Conservation (phyloP, 2,888 invertebrate species). For the Eristalis pertinax region DNA sequence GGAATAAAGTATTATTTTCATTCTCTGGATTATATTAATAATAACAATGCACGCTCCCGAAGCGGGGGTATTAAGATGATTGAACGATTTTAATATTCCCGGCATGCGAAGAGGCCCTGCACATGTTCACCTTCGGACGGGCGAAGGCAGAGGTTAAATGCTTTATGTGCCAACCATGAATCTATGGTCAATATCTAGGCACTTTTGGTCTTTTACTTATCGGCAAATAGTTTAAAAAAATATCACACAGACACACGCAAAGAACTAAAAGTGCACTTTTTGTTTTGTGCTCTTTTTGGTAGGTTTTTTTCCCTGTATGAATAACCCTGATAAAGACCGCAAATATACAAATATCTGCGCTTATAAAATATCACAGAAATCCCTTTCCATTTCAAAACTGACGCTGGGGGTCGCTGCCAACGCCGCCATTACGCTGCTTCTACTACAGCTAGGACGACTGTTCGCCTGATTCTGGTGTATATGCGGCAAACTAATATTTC, state of each 20-base stretch:
- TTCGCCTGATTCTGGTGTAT: conserved; percentile 59
- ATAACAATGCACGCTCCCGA: conserved; percentile 58
- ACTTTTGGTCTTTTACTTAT: conserved; percentile 61
- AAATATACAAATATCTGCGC: conserved; percentile 71
- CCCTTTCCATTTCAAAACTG: conserved; percentile 65
- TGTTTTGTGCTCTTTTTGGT: conserved; percentile 3
- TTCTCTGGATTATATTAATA: conserved; percentile 69
- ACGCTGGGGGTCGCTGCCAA: conserved; percentile 39
- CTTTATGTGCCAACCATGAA: conserved; percentile 25
- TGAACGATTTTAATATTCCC: conserved; percentile 68
- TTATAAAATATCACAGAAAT: conserved; percentile 69
- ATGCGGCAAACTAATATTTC: conserved; percentile 74
- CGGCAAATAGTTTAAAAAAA: conserved; percentile 39
- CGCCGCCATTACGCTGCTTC: conserved; percentile 52
- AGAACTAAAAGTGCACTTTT: conserved; percentile 18
- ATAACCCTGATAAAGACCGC: conserved; percentile 65
- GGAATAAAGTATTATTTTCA: conserved; percentile 61
- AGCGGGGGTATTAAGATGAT: conserved; percentile 55
- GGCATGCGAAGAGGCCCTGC: conserved; percentile 18
- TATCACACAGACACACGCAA: neutral
- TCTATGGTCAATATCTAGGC: conserved; percentile 35
- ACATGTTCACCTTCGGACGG: conserved; percentile 9
- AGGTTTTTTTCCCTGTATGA: conserved; percentile 38
- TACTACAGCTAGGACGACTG: neutral
- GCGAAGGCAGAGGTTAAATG: conserved; percentile 45